Percentiles rank a stretch among this genome's conserved stretches.
Conservation (phyloP, 2,797 vertebrate species). For the Lateolabrax maculatus region DNA sequence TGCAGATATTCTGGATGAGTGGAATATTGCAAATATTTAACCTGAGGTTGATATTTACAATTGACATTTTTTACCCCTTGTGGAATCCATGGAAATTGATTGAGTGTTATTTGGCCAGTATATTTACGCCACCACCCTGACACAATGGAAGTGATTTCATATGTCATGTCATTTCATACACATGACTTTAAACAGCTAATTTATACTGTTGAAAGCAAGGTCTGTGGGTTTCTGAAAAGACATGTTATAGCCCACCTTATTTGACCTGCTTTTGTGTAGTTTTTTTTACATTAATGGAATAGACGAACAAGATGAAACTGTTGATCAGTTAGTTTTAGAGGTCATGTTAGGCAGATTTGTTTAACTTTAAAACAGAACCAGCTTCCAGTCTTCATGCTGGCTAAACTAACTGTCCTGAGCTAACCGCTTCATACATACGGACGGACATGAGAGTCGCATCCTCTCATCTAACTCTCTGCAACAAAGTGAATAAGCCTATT, state of each 20-base stretch:
- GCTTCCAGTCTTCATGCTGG: too few species aligned
- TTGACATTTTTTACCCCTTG: background rate
- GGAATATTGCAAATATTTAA: constrained; percentile 1
- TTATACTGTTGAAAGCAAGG: too few species aligned
- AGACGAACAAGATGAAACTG: background rate
- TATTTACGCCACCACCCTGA: background rate
- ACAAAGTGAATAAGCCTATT: background rate
- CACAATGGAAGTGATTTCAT: background rate
- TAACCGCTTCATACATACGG: too few species aligned
- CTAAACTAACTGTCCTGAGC: too few species aligned
- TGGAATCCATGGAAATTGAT: background rate
- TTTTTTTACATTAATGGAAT: background rate
- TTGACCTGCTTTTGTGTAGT: background rate
- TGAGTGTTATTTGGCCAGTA: background rate
- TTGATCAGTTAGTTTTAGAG: too few species aligned
- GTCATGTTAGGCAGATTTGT: too few species aligned
- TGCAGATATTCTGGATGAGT: background rate
- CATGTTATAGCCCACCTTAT: background rate
- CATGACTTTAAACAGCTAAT: too few species aligned
- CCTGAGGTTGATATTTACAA: background rate
- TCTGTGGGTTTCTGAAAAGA: background rate
- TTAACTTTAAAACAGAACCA: too few species aligned
- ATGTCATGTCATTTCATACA: background rate
- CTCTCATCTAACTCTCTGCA: background rate
- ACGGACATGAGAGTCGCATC: too few species aligned